phyloP scores from a whole-genome alignment of 2,113 vertebrate genomes.

The Pipra filicauda region DNA sequence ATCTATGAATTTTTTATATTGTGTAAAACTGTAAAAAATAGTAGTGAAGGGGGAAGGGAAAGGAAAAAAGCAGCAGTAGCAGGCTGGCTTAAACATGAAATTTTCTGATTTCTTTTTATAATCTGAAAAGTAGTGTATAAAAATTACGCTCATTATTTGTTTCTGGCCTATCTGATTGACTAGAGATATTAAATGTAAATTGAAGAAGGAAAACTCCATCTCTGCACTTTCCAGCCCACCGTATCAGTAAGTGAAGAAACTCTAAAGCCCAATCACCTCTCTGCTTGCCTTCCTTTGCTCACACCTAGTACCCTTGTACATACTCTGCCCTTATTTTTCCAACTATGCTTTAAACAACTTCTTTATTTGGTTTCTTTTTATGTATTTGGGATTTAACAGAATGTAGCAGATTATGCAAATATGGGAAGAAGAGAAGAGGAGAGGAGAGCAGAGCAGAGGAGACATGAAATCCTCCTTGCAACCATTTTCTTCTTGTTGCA shows the following conservation, averaged over 20 bases:
- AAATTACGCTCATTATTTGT: neutral
- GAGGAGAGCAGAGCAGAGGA: neutral
- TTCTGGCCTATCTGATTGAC: neutral
- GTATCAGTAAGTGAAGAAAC: neutral
- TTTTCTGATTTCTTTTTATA: neutral
- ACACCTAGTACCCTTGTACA: neutral
- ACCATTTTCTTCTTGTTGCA: neutral
- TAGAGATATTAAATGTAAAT: neutral
- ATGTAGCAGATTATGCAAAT: neutral
- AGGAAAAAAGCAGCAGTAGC: neutral
- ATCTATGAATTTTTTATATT: conserved; percentile 52
- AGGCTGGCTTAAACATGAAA: neutral
- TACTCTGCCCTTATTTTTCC: neutral
- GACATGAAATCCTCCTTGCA: neutral
- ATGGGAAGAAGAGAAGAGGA: neutral
- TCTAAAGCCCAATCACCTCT: neutral
- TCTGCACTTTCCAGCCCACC: neutral
- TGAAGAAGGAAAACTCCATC: neutral
- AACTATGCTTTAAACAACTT: neutral
- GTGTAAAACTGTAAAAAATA: conserved; percentile 21
- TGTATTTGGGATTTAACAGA: neutral
- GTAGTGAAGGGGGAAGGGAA: neutral
- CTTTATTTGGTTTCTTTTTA: neutral
- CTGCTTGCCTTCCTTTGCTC: neutral
- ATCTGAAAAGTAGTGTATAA: neutral